Evolutionary conservation across 1,140 invertebrate genomes (phyloP).

Genomic region (Apocrypta bakeri): DNA sequence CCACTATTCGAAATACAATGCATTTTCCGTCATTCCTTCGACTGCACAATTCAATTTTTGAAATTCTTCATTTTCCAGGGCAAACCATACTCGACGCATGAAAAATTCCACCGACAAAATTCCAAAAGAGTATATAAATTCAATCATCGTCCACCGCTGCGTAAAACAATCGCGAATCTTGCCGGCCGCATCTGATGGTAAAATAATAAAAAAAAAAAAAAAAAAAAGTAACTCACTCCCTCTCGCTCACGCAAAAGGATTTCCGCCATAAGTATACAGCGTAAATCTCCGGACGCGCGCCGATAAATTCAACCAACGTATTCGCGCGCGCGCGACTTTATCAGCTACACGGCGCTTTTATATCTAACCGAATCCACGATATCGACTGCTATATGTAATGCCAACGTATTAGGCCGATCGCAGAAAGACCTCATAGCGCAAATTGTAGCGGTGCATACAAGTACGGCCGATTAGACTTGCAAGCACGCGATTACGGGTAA

Average conservation of each 20-base stretch:
- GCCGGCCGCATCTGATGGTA: not conserved
- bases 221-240: too few species aligned
- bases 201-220: not conserved
- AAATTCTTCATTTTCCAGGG: too few species aligned
- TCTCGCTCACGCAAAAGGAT: not conserved
- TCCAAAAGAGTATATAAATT: too few species aligned
- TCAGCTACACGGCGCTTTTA: not conserved
- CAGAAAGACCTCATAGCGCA: not conserved
- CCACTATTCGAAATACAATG: too few species aligned
- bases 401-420: conserved; percentile 15
- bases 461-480: not conserved
- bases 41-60: too few species aligned
- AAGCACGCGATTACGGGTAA: conserved; percentile 33
- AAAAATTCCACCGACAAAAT: too few species aligned
- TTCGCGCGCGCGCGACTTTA: not conserved
- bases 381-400: conserved; percentile 1
- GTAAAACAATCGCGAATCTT: not conserved
- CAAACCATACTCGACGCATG: too few species aligned
- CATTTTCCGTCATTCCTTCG: too few species aligned
- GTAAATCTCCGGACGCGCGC: not conserved
- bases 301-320: not conserved
- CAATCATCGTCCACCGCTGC: too few species aligned
- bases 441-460: conserved; percentile 3
- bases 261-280: not conserved
- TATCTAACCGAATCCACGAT: not conserved